These are phyloP conservation scores for Aplochiton taeniatus DNA, from an alignment of 2,797 vertebrate genomes.

Conservation along the genomic window DNA sequence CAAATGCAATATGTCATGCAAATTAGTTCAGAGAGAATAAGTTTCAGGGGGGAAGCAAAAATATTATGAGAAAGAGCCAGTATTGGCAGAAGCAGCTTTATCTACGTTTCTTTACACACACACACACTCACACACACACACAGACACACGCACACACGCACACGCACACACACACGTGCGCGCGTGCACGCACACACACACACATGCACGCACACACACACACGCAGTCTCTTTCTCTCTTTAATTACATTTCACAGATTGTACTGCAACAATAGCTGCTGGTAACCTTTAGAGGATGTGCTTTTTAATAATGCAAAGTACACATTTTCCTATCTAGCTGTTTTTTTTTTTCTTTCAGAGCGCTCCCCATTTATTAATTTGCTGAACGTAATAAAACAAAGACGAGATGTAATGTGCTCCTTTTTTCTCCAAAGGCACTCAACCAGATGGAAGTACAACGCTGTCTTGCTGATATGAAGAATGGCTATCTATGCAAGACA, in stretches of 20 bases:
- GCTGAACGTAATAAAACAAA: slow-evolving; percentile 86
- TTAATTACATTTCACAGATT: slow-evolving; percentile 86
- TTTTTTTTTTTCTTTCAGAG: slow-evolving; percentile 57
- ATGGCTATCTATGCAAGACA: slow-evolving; percentile 46
- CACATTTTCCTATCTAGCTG: slow-evolving; percentile 84
- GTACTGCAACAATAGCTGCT: slow-evolving; percentile 79
- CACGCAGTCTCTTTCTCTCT: slow-evolving; percentile 40
- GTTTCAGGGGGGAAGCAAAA: slow-evolving; percentile 72
- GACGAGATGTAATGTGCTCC: slow-evolving; percentile 74
- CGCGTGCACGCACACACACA: not conserved
- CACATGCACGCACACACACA: not conserved
- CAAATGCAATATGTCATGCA: slow-evolving; percentile 84
- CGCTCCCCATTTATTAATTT: slow-evolving; percentile 84
- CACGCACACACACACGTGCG: too few relatives aligned
- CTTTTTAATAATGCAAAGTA: slow-evolving; percentile 86
- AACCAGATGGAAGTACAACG: slow-evolving; percentile 76
- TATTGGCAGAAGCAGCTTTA: slow-evolving; percentile 75
- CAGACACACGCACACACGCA: too few relatives aligned
- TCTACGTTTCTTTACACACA: slow-evolving; percentile 65
- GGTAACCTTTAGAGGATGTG: slow-evolving; percentile 84
- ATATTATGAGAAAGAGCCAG: slow-evolving; percentile 74
- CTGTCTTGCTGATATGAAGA: slow-evolving; percentile 60
- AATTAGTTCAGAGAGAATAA: slow-evolving; percentile 84
- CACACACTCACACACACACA: slow-evolving; percentile 21
- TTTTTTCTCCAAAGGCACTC: slow-evolving; percentile 72